phyloP scores from a whole-genome alignment of 2,888 invertebrate species.

The Tanypteryx hageni region DNA sequence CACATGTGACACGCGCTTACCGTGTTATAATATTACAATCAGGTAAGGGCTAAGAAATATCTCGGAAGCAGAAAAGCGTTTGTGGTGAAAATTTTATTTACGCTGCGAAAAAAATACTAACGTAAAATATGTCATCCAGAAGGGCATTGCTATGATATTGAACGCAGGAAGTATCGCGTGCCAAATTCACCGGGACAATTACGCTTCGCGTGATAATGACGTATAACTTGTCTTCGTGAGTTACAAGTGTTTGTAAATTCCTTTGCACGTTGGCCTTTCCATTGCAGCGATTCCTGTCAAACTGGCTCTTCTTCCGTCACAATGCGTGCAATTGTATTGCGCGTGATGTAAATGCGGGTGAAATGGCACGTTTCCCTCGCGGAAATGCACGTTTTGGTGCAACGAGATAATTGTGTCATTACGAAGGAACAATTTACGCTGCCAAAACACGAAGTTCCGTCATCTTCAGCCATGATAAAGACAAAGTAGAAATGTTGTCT shows the following conservation, averaged over 20 bases:
- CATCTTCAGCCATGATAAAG: too few relatives aligned
- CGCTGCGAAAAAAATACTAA: too few relatives aligned
- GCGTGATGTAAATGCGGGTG: neutral
- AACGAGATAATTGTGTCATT: neutral
- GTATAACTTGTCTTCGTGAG: neutral
- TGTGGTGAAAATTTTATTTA: too few relatives aligned
- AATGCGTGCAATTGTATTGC: neutral
- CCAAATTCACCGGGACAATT: neutral
- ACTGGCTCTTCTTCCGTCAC: neutral
- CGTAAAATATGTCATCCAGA: too few relatives aligned
- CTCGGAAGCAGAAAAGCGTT: too few relatives aligned
- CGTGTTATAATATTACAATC: too few relatives aligned
- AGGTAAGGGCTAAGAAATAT: too few relatives aligned
- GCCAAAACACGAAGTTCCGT: neutral
- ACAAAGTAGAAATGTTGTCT: too few relatives aligned
- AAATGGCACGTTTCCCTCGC: neutral
- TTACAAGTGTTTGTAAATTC: constrained; percentile 4
- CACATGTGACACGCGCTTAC: too few relatives aligned
- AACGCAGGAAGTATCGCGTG: neutral
- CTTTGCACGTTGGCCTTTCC: neutral
- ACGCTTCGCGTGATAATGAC: constrained; percentile 19
- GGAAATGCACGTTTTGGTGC: neutral
- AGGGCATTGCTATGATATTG: neutral
- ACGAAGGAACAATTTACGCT: neutral
- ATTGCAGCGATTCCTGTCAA: neutral